These are phyloP conservation scores for Callipepla squamata DNA, from an alignment of 2,113 vertebrate species.

Conservation along the genomic window DNA sequence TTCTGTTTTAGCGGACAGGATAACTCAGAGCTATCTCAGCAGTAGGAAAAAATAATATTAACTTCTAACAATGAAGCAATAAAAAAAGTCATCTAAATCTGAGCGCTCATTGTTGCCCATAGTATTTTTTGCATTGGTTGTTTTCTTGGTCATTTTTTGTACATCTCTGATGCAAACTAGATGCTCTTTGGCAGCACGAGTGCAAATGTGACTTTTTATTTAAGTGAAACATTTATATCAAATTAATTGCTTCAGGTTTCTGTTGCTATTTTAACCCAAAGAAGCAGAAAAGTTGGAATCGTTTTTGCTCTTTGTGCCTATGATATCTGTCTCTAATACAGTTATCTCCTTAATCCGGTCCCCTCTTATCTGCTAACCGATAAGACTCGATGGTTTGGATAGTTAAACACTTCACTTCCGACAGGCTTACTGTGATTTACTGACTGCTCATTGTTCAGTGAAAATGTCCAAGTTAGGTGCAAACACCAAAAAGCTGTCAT, in stretches of 20 bases:
- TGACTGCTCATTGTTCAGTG: constrained; percentile 1
- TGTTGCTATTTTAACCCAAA: not conserved
- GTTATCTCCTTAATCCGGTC: constrained; percentile 42
- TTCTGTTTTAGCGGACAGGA: not conserved
- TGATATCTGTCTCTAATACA: not conserved
- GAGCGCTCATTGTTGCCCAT: not conserved
- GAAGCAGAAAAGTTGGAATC: not conserved
- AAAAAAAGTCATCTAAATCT: not conserved
- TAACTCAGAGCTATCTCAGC: not conserved
- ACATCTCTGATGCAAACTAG: not conserved
- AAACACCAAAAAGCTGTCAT: not conserved
- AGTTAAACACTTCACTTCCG: constrained; percentile 40
- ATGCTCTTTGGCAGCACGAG: not conserved
- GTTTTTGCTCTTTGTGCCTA: not conserved
- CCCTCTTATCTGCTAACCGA: constrained; percentile 41
- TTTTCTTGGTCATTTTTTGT: not conserved
- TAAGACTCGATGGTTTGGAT: constrained; percentile 49
- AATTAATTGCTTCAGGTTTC: not conserved
- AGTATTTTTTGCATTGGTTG: not conserved
- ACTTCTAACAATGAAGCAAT: not conserved
- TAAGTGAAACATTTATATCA: not conserved
- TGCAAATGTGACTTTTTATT: not conserved
- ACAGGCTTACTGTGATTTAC: constrained; percentile 37
- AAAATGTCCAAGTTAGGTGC: not conserved
- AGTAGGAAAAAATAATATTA: not conserved